Evolutionary conservation across 2,113 vertebrate genomes (phyloP).

Genomic region (Gobius niger): DNA sequence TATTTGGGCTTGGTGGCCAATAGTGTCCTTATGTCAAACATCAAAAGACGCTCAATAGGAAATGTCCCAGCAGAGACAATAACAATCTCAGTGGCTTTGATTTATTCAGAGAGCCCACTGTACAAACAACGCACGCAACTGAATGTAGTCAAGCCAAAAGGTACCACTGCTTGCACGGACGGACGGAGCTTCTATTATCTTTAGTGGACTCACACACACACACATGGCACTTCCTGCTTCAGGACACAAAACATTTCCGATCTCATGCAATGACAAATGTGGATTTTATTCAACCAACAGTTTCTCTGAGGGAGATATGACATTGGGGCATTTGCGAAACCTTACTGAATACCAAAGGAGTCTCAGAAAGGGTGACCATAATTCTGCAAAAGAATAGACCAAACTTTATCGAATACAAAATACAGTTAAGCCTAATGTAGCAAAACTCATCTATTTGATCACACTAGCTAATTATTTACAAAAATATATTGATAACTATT

Average conservation of each 20-base stretch:
- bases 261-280: not conserved
- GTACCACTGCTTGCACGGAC: constrained; percentile 33
- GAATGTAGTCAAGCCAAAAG: constrained; percentile 50
- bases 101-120: constrained; percentile 51
- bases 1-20: constrained; percentile 67
- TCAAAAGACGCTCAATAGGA: constrained; percentile 74
- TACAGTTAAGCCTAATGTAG: too few relatives aligned
- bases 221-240: constrained; percentile 67
- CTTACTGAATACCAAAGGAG: too few relatives aligned
- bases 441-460: too few relatives aligned
- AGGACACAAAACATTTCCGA: constrained; percentile 19
- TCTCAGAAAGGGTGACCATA: too few relatives aligned
- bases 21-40: constrained; percentile 51
- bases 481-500: too few relatives aligned
- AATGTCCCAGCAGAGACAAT: constrained; percentile 70
- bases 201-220: constrained; percentile 54
- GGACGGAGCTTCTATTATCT: constrained; percentile 63
- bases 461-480: too few relatives aligned
- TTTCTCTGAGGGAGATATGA: too few relatives aligned
- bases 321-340: too few relatives aligned
- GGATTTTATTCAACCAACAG: too few relatives aligned
- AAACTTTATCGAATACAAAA: too few relatives aligned
- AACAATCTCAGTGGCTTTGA: constrained; percentile 71
- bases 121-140: constrained; percentile 68
- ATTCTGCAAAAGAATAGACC: too few relatives aligned